Conservation (phyloP, 2,888 invertebrate species). For the Allophyes oxyacanthae region DNA sequence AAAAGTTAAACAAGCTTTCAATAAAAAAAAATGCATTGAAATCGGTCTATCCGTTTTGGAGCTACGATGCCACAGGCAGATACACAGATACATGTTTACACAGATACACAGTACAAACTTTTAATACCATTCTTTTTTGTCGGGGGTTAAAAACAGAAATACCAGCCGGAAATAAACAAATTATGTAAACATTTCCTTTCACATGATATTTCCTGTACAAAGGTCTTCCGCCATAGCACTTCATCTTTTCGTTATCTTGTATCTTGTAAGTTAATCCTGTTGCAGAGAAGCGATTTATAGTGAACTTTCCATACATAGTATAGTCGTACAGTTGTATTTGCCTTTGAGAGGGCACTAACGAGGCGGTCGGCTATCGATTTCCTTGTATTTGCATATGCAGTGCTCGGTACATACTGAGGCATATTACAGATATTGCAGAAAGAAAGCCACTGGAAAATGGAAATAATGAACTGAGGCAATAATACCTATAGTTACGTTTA, state of each 20-base stretch:
- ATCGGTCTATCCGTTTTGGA: too few relatives aligned
- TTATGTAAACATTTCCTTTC: constrained; percentile 20
- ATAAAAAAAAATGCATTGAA: too few relatives aligned
- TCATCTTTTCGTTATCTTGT: constrained; percentile 25
- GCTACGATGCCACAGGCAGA: too few relatives aligned
- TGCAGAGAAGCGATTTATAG: constrained; percentile 18
- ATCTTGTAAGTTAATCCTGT: constrained; percentile 30
- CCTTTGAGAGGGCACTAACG: constrained; percentile 60
- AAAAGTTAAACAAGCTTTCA: too few relatives aligned
- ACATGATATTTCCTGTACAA: constrained; percentile 34
- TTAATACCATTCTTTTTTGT: too few relatives aligned
- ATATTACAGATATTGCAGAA: constrained; percentile 34
- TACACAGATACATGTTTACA: too few relatives aligned
- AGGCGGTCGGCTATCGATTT: constrained; percentile 56
- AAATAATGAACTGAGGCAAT: constrained; percentile 7
- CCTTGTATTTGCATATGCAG: constrained; percentile 53
- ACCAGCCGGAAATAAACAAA: not conserved
- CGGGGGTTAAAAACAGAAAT: too few relatives aligned
- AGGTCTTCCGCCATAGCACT: constrained; percentile 28
- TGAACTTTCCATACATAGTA: constrained; percentile 3
- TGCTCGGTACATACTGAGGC: constrained; percentile 31
- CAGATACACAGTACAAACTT: too few relatives aligned
- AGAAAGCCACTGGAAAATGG: constrained; percentile 29
- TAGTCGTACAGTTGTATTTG: constrained; percentile 33
- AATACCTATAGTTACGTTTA: constrained; percentile 14